These are phyloP conservation scores for Ceyx melanurus DNA, from an alignment of 2,113 vertebrate genomes.

Conservation along the genomic window DNA sequence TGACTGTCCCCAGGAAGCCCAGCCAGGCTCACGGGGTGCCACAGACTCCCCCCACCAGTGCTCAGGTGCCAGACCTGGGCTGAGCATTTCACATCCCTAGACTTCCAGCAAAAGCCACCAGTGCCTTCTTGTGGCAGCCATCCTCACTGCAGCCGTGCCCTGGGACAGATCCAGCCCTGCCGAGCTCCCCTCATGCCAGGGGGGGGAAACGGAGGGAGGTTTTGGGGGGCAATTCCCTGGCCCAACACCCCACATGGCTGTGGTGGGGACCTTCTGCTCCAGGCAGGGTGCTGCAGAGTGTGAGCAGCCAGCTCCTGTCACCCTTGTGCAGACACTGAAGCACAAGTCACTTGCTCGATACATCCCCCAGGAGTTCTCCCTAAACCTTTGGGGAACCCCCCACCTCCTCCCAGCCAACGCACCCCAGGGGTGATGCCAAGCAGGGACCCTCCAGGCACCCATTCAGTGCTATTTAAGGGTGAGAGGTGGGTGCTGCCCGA, in stretches of 20 bases:
- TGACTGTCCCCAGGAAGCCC: background rate
- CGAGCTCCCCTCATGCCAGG: rapidly evolving
- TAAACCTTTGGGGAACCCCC: background rate
- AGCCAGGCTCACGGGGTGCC: background rate
- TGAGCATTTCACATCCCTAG: background rate
- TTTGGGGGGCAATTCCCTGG: rapidly evolving
- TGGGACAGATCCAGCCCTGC: rapidly evolving
- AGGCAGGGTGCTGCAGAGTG: background rate
- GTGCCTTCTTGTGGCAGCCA: conserved; percentile 29
- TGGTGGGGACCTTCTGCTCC: background rate
- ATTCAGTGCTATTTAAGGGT: rapidly evolving
- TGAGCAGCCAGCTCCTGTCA: rapidly evolving
- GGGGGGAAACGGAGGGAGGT: background rate
- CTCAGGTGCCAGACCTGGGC: background rate
- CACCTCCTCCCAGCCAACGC: rapidly evolving
- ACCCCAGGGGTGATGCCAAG: background rate
- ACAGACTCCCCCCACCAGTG: background rate
- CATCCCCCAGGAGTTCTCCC: background rate
- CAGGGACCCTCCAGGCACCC: background rate
- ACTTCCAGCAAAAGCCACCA: conserved; percentile 7
- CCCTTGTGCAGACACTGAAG: rapidly evolving
- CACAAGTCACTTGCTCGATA: rapidly evolving
- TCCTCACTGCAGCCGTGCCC: background rate
- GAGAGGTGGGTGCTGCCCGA: rapidly evolving
- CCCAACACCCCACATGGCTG: background rate